A percentile compares a stretch with the other conserved stretches of the same genome.
phyloP scores from a whole-genome alignment of 2,113 vertebrate species.

The Motacilla alba region DNA sequence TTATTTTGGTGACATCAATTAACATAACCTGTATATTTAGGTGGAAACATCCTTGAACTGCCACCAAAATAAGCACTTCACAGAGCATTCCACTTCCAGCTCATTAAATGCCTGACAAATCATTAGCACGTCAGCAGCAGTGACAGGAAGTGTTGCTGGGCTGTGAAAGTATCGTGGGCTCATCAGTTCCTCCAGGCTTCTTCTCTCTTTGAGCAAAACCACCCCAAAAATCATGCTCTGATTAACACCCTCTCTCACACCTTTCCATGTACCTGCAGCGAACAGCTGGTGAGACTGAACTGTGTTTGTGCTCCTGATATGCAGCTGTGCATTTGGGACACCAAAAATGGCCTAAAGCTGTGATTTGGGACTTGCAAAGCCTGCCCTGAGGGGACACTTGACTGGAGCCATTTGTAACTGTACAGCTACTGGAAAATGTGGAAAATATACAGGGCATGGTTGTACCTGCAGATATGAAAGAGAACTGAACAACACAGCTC shows the following conservation, averaged over 20 bases:
- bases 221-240: background rate
- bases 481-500: background rate
- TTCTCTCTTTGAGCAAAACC: background rate
- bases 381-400: background rate
- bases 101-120: slow-evolving; percentile 17
- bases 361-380: background rate
- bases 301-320: background rate
- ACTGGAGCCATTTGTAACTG: background rate
- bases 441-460: rapidly evolving
- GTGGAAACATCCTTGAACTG: background rate
- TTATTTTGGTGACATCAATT: background rate
- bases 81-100: background rate
- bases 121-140: slow-evolving; percentile 10
- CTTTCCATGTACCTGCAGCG: background rate
- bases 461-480: background rate
- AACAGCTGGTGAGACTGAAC: background rate
- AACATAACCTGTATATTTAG: background rate
- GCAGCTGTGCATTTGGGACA: background rate
- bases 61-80: slow-evolving; percentile 2
- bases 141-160: background rate
- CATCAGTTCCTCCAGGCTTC: background rate
- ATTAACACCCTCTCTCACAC: background rate
- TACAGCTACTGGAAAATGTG: background rate
- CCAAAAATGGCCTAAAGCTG: background rate
- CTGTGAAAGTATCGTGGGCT: background rate